Evolutionary conservation across 2,888 invertebrate genomes (phyloP).

Genomic region (Meganola albula): DNA sequence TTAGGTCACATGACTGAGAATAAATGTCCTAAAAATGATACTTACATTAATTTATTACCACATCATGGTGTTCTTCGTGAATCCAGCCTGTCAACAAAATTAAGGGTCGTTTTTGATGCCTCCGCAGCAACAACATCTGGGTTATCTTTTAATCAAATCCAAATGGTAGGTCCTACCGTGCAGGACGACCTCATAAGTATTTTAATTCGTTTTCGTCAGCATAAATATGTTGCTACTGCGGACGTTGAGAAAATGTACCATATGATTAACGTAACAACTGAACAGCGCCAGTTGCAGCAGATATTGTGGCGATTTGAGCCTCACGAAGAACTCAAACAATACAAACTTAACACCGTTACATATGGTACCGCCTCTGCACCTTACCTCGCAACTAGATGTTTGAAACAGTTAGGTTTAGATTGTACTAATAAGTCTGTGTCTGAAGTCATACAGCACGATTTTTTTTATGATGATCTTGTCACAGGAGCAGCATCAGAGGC

Average conservation of each 20-base stretch:
- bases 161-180: slow-evolving; percentile 11
- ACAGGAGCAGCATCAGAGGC: background rate
- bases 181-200: slow-evolving; percentile 17
- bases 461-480: background rate
- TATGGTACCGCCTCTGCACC: background rate
- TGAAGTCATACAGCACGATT: background rate
- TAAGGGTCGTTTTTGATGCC: slow-evolving; percentile 26
- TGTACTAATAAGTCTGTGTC: background rate
- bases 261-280: background rate
- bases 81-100: slow-evolving; percentile 21
- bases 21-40: background rate
- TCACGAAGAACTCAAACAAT: background rate
- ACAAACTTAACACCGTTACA: background rate
- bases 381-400: background rate
- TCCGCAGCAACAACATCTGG: slow-evolving; percentile 11
- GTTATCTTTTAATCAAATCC: slow-evolving; percentile 16
- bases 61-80: slow-evolving; percentile 25
- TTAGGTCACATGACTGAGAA: slow-evolving; percentile 10
- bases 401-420: background rate
- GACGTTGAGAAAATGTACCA: slow-evolving; percentile 22
- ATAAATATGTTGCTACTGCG: slow-evolving; percentile 12
- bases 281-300: background rate
- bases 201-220: slow-evolving; percentile 14
- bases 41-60: slow-evolving; percentile 27
- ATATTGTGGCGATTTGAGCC: background rate